These are phyloP conservation scores for Nannospalax galili DNA, from an alignment of 2,113 vertebrate genomes.

Conservation along the genomic window DNA sequence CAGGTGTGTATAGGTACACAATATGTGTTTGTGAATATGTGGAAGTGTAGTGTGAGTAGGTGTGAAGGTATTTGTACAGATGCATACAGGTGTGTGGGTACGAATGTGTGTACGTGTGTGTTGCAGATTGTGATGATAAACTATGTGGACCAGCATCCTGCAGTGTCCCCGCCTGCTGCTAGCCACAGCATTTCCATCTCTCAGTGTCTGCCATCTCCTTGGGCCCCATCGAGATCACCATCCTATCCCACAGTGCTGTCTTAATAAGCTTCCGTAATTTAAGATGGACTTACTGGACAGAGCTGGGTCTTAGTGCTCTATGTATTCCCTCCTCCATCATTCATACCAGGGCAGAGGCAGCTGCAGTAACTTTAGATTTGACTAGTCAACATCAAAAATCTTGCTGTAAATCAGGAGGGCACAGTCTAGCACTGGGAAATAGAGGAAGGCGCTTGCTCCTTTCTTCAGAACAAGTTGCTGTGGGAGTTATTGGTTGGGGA, in stretches of 20 bases:
- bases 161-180: background rate
- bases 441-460: background rate
- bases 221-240: background rate
- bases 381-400: background rate
- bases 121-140: background rate
- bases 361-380: slow-evolving; percentile 57
- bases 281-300: background rate
- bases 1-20: background rate
- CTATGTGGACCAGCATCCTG: background rate
- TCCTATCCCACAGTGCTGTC: background rate
- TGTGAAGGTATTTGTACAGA: background rate
- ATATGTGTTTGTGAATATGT: background rate
- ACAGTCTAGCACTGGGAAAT: background rate
- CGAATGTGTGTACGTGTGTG: background rate
- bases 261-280: background rate
- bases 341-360: background rate
- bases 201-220: background rate
- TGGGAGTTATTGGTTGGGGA: background rate
- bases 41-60: background rate
- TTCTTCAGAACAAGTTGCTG: background rate
- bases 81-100: background rate
- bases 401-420: background rate
- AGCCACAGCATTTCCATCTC: background rate
- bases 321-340: background rate
- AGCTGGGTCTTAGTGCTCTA: background rate